These are phyloP conservation scores for Abramis brama DNA, from an alignment of 2,113 vertebrate genomes.

Conservation along the genomic window DNA sequence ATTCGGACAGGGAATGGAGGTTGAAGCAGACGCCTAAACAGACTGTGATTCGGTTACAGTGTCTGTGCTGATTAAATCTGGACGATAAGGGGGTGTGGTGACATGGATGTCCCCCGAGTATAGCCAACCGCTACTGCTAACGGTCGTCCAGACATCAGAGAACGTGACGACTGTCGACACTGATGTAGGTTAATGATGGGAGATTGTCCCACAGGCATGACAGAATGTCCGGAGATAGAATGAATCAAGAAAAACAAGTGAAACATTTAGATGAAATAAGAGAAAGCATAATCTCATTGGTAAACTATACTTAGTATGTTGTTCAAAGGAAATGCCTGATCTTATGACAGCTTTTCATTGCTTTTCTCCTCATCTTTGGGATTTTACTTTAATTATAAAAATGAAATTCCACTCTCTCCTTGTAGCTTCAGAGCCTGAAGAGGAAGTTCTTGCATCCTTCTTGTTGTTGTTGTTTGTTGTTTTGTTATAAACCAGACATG, in stretches of 20 bases:
- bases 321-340: background rate
- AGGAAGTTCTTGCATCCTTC: background rate
- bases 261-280: background rate
- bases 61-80: slow-evolving; percentile 30
- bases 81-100: slow-evolving; percentile 37
- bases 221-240: background rate
- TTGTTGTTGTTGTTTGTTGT: slow-evolving; percentile 7
- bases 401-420: background rate
- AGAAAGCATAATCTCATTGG: background rate
- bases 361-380: background rate
- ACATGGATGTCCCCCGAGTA: background rate
- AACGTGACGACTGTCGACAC: background rate
- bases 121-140: background rate
- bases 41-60: background rate
- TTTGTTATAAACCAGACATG: background rate
- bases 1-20: background rate
- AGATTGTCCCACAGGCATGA: slow-evolving; percentile 11
- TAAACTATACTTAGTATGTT: slow-evolving; percentile 23
- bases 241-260: background rate
- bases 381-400: slow-evolving; percentile 18
- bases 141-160: background rate
- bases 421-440: background rate
- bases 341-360: background rate
- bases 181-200: slow-evolving; percentile 13
- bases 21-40: background rate